Evolutionary conservation across 2,113 vertebrate species (phyloP), one percentile per base, ranked within the genome.

Genomic region (Callaeas wilsoni): DNA sequence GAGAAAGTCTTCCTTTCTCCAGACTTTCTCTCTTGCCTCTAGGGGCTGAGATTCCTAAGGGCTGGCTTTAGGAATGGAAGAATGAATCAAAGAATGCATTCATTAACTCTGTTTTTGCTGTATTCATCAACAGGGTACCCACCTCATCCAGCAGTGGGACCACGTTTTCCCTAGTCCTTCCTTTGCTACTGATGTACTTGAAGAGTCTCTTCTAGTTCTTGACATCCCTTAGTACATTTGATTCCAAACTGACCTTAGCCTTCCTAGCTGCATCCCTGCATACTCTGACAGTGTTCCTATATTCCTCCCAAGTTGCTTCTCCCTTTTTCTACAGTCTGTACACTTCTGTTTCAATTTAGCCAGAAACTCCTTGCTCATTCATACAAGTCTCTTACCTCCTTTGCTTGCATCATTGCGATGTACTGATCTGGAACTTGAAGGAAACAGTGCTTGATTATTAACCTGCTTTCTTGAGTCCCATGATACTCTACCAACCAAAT

Each of bases 211-310:
- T 33, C 27, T 35, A 57, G 6, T 37, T 57, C 42, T 29, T 57
- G 44, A 50, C 7, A 81, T 44, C 8, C 19, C 10, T 62, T 53
- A n/a, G 6, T 16, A 50, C 21, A 23, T 67, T 52, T 81, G 27
- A 50, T 44, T 65, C 44, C 37, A 74, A 52, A 81, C 7, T 33
- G 37, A 35, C 17, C 21, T 56, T 63, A 50, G 3, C 15, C 32
- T 50, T 73, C 22, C 37, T 74, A 0, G 0, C 14, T n/a, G 5
- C 20, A 67, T 26, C 9, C 11, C 19, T 82, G 37, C 13, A 26
- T 47, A 21, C 13, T 59, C 53, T 67, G 60, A n/a, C 20, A n/a
- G 10, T 53, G 20, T 60, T 60, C 13, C 25, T 82, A 3, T 25
- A 46, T 60, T 67, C 29, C 20, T n/a, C 23, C 16, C 16, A 67